Evolutionary conservation across 2,797 vertebrate species (phyloP), one percentile per base, ranked within the genome.

Genomic region (Taeniopygia guttata): DNA sequence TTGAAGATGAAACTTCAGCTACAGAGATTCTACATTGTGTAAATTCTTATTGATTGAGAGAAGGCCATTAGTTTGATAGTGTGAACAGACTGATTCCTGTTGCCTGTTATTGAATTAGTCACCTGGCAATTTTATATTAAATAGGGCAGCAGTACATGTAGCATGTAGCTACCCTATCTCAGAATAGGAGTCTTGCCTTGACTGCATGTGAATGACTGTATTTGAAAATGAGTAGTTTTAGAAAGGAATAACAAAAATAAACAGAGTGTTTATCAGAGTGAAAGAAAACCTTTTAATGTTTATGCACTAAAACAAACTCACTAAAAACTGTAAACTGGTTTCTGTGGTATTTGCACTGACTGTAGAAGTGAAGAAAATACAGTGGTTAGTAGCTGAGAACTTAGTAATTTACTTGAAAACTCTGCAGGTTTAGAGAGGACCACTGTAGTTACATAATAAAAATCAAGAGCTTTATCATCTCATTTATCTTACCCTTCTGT

Each of bases 241-340:
- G 72, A 80, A 87, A 48, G 25, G 18, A 75, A 29, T 42, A n/a
- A 20, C 43, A 42, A 59, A 69, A 70, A 21, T 27, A 5, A 16
- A 13, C 22, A 7, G 55, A 68, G 15, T 56, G 13, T 66, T 60
- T 66, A 7, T 79, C 26, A 36, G 27, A 29, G 46, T 36, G 30
- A n/a, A 56, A 66, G 22, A 43, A 59, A 69, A 22, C 2, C 8
- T 87, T n/a, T 54, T 36, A 17, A 42, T 30, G 27, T 59, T 88
- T 51, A 40, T 0, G 0, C 9, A 36, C 49, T 52, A 16, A 29
- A 63, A 22, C 3, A 3, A 15, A 18, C n/a, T 29, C 51, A 40
- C 25, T 10, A 34, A 52, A 46, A 68, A 13, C 14, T 20, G 8
- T 51, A n/a, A 45, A 5, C 13, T 54, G 32, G 85, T 5, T 4